phyloP scores from a whole-genome alignment of 2,888 invertebrate species.

The Xestobium rufovillosum region DNA sequence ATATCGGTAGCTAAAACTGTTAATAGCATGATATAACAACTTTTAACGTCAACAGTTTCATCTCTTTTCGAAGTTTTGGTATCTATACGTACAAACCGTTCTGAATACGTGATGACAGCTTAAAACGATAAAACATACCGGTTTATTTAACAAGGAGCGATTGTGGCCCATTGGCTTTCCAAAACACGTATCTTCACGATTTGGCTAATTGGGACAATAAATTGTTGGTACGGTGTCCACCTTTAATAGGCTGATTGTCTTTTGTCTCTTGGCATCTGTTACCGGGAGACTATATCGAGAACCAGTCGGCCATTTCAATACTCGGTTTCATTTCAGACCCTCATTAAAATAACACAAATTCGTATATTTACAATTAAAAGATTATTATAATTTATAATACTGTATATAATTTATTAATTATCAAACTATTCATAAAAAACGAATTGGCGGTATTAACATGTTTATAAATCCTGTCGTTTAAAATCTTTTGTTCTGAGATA shows the following conservation, averaged over 20 bases:
- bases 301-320: constrained; percentile 31
- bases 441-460: no score
- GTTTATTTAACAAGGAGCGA: constrained; percentile 33
- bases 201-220: constrained; percentile 51
- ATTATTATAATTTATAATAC: no score
- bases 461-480: no score
- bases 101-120: no score
- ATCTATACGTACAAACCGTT: no score
- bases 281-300: no score
- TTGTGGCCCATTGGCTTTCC: constrained; percentile 42
- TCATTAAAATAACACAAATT: no score
- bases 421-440: no score
- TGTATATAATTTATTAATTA: no score
- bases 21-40: constrained; percentile 7
- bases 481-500: no score
- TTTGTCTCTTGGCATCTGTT: constrained; percentile 43
- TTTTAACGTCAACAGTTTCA: constrained; percentile 2
- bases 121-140: constrained; percentile 19
- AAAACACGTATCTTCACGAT: constrained; percentile 46
- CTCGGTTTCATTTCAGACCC: no score
- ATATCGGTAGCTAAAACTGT: constrained; percentile 11
- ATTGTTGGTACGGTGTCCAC: constrained; percentile 46
- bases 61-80: constrained; percentile 9
- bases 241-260: constrained; percentile 48
- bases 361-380: no score